Conservation (phyloP, 2,888 invertebrate species). For the Hypomecis atomaria region DNA sequence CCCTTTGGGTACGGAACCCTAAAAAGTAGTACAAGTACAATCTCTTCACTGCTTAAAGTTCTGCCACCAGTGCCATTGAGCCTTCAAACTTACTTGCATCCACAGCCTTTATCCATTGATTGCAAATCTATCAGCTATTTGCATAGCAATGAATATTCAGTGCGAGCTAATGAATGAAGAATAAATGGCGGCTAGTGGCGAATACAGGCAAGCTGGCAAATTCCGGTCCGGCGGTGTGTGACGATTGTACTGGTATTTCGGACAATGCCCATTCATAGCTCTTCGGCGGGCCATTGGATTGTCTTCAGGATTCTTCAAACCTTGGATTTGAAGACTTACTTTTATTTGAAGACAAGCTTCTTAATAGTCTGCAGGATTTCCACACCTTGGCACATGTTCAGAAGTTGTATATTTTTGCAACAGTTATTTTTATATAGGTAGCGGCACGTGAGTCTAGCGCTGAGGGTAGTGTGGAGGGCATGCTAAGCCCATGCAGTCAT, state of each 20-base stretch:
- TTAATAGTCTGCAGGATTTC: no score
- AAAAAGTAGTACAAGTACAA: no score
- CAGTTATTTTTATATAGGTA: no score
- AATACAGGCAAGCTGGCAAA: slow-evolving; percentile 13
- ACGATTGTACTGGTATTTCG: slow-evolving; percentile 28
- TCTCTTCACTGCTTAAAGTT: no score
- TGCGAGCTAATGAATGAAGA: slow-evolving; percentile 22
- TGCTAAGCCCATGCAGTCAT: no score
- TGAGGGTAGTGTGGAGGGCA: no score
- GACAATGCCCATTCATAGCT: slow-evolving; percentile 26
- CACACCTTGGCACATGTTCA: neutral
- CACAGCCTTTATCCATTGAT: slow-evolving; percentile 10
- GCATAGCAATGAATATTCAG: slow-evolving; percentile 33
- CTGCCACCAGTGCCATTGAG: no score
- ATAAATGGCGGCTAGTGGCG: neutral
- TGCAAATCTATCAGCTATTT: slow-evolving; percentile 16
- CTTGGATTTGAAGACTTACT: neutral
- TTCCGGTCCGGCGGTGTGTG: slow-evolving; percentile 24
- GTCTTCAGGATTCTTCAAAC: slow-evolving; percentile 1
- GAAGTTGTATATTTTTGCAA: no score
- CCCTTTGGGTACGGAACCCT: no score
- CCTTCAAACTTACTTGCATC: neutral
- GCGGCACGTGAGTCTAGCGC: no score
- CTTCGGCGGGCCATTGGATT: slow-evolving; percentile 10
- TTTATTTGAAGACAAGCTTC: no score